Evolutionary conservation across 2,797 vertebrate species (phyloP).

Genomic region (Characodon lateralis): DNA sequence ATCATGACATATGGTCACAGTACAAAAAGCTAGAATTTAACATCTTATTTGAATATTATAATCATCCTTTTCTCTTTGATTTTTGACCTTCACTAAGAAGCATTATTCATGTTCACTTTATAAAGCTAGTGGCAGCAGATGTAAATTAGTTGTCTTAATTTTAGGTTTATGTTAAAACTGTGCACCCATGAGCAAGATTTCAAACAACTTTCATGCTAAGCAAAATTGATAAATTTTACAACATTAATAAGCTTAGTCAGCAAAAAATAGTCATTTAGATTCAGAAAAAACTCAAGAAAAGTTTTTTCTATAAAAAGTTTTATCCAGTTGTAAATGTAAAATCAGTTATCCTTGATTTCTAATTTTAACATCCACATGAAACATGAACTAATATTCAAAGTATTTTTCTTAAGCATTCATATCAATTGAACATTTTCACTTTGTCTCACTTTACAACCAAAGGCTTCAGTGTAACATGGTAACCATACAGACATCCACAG

Average conservation of each 20-base stretch:
- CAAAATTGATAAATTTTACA: not conserved
- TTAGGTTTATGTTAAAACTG: not conserved
- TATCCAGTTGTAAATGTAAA: not conserved
- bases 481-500: not conserved
- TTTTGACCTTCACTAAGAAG: not conserved
- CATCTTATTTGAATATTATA: slow-evolving; percentile 6
- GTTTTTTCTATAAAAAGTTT: not conserved
- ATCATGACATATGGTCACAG: not conserved
- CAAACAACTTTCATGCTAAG: not conserved
- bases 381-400: not conserved
- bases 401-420: not conserved
- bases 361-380: not conserved
- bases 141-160: not conserved
- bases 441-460: not conserved
- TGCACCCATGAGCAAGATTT: not conserved
- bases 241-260: not conserved
- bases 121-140: not conserved
- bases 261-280: not conserved
- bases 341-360: not conserved
- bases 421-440: not conserved
- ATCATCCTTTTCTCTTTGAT: not conserved
- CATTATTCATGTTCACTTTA: not conserved
- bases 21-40: not conserved
- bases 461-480: not conserved
- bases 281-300: not conserved